These are phyloP conservation scores for Abramis brama DNA, from an alignment of 2,113 vertebrate species.

Conservation along the genomic window DNA sequence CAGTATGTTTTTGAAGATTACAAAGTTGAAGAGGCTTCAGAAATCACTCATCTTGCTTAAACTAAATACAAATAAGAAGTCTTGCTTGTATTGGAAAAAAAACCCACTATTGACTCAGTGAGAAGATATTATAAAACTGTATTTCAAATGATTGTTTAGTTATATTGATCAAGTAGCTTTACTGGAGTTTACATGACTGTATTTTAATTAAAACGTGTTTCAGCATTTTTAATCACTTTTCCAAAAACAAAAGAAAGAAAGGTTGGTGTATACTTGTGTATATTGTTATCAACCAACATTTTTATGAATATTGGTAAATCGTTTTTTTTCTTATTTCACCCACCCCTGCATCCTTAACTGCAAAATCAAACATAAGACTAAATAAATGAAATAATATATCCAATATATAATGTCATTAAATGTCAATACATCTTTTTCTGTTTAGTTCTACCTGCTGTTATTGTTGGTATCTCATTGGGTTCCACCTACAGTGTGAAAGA, in stretches of 20 bases:
- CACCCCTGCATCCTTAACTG: not conserved
- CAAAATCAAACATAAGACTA: not conserved
- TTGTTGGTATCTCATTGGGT: conserved; percentile 64
- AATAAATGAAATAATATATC: not conserved
- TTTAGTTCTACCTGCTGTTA: conserved; percentile 63
- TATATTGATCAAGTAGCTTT: not conserved
- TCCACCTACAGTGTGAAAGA: conserved; percentile 49
- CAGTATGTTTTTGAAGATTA: no score
- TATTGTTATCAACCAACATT: not conserved
- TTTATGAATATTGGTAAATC: not conserved
- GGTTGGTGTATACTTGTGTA: not conserved
- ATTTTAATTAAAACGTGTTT: not conserved
- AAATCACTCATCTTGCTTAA: no score
- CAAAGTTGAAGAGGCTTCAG: no score
- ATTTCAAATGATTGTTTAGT: not conserved
- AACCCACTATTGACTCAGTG: no score
- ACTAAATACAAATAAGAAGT: no score
- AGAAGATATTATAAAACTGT: not conserved
- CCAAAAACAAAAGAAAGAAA: no score
- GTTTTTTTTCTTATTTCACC: not conserved
- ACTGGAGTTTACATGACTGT: not conserved
- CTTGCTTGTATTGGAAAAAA: no score
- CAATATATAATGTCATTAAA: not conserved
- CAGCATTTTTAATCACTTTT: not conserved
- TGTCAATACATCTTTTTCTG: conserved; percentile 1